Base-by-base conservation (phyloP, 2,888 invertebrate genomes). In the Cybosia mesomella region DNA sequence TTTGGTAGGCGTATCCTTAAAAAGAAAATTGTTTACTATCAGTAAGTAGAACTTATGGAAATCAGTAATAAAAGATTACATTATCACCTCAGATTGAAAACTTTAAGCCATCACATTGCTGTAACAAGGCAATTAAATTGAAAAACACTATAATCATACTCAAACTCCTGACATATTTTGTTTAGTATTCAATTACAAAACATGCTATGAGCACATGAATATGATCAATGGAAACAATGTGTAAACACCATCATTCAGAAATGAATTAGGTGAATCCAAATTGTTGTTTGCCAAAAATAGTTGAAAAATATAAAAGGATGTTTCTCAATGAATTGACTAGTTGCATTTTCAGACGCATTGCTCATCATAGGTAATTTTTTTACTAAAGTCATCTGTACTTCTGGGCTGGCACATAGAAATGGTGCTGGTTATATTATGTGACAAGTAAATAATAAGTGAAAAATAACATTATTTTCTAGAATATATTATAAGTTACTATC, bases 11-110 rank as follows among this genome's bases (percentile, higher is more conserved):
- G 81, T 85, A 66, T 82, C 71, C 71, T 4, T 71, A 0, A 15
- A 71, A 70, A 34, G 11, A 59, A 49, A 24, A 21, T 3, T 11
- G 0, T n/a, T 28, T 10, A 43, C 21, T n/a, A 58, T 8, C 70
- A 73, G 61, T 60, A 22, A 34, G 13, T 62, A 1, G 53, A 58
- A 63, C 3, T 11, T 10, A 28, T 61, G 0, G 18, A 2, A 10
- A 21, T 61, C 1, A 18, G 3, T 39, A 66, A 59, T 10, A 39
- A 69, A 66, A 63, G 59, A 66, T 28, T 49, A 69, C 34, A 59
- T 59, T 24, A 57, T 36, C 59, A 85, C 80, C 86, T 94, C 91
- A 96, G 93, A 91, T 96, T 95, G 91, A 93, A 93, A 92, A 94
- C 95, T 94, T 95, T 91, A 87, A 91, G 80, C 89, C 94, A 92